A percentile compares a stretch with the other conserved stretches of the same genome.
phyloP scores from a whole-genome alignment of 92 coral and sea anemone genomes.

The Epizoanthus ramosus region DNA sequence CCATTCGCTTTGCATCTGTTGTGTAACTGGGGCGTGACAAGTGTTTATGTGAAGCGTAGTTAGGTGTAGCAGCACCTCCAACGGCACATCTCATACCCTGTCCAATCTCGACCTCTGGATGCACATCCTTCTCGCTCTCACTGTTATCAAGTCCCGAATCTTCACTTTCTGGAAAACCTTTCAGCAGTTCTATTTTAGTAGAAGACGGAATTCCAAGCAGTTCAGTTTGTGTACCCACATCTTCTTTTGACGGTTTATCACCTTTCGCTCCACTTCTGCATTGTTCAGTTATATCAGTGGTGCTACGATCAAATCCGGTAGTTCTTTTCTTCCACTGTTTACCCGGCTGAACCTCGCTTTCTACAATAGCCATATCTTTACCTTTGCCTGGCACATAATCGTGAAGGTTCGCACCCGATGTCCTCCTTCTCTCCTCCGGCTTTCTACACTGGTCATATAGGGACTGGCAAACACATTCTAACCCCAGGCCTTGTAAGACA shows the following conservation, averaged over 20 bases:
- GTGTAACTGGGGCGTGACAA: background rate
- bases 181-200: background rate
- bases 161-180: background rate
- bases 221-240: constrained; percentile 9
- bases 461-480: too few species aligned
- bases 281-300: background rate
- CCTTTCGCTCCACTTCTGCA: background rate
- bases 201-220: background rate
- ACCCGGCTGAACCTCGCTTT: too few species aligned
- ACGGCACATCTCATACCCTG: background rate
- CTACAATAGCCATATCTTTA: too few species aligned
- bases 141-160: background rate
- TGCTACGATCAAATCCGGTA: background rate
- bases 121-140: background rate
- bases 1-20: background rate
- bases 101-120: background rate
- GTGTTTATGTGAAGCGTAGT: background rate
- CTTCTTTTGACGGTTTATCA: background rate
- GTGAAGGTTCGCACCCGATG: too few species aligned
- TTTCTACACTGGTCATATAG: too few species aligned
- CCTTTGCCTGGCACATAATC: too few species aligned
- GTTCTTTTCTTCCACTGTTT: too few species aligned
- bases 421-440: too few species aligned
- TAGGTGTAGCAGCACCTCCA: background rate
- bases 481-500: too few species aligned